These are phyloP conservation scores for Plagodis pulveraria DNA, from an alignment of 2,888 invertebrate species.

Conservation along the genomic window DNA sequence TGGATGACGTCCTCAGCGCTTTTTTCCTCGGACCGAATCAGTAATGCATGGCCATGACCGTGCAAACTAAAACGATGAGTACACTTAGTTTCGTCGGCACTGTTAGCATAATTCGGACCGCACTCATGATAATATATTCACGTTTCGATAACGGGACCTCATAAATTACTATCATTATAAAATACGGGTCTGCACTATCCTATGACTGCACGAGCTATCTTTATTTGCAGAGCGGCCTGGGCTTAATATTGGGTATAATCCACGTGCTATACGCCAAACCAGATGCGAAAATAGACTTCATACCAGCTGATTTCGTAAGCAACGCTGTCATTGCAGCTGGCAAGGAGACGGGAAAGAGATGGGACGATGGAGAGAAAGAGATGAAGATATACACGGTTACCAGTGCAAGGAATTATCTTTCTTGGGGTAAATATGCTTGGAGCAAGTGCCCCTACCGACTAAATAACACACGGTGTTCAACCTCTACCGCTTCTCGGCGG, in stretches of 20 bases:
- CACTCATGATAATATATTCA: no score
- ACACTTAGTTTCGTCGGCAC: no score
- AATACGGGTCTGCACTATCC: not conserved
- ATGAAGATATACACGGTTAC: constrained; percentile 37
- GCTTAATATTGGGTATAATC: constrained; percentile 31
- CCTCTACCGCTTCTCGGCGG: no score
- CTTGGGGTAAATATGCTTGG: constrained; percentile 28
- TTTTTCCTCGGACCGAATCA: no score
- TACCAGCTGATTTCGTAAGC: constrained; percentile 44
- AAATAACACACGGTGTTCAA: no score
- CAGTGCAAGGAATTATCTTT: constrained; percentile 16
- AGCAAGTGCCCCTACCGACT: no score
- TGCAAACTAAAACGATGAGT: no score
- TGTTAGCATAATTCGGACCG: no score
- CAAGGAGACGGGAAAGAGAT: constrained; percentile 25
- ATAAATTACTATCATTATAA: no score
- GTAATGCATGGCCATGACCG: no score
- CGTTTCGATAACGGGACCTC: no score
- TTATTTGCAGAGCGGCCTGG: constrained; percentile 34
- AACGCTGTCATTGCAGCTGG: constrained; percentile 40
- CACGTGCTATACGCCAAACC: not conserved
- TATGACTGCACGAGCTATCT: not conserved
- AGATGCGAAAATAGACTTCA: constrained; percentile 13
- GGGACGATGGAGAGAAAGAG: constrained; percentile 2
- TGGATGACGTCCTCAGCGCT: no score